Evolutionary conservation across 2,797 vertebrate genomes (phyloP), one percentile per base, ranked within the genome.

Genomic region (Decapterus maruadsi): DNA sequence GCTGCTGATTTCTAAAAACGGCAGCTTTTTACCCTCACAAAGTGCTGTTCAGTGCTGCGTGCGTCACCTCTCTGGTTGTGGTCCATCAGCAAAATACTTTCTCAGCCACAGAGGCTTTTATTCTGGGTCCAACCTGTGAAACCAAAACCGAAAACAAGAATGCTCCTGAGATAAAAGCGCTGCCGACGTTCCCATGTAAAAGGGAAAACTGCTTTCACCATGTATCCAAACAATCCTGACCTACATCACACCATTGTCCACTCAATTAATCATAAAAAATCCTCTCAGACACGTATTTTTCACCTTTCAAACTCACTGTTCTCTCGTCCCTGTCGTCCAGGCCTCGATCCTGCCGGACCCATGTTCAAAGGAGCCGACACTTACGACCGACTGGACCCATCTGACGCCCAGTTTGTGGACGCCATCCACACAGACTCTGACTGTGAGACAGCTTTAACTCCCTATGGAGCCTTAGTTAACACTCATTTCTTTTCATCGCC

Each of bases 401-500:
- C 95, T 3, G 98, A 99, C 2, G 98, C 98, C 60, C 89, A 93
- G 78, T 99, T 98, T 0, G 98, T 99, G 60, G 98, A 99, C 58
- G 98, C 96, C 79, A 96, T 99, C 87, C 98, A 99, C 89, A 98
- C 98, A 0, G 98, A 99, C 88, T 91, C 97, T 6, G 98, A 99
- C 94, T 95, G 98, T 99, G 92, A 97, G 93, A 64, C 48, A 57
- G 19, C 50, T 22, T 69, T 40, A 34, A 11, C 12, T 59, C 6
- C 2, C 20, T 3, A 6, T 61, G n/a, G 51, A 48, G 4, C 58
- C 7, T 31, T 45, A 6, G 26, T 43, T n/a, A n/a, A 8, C 38
- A 0, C 54, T 34, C 3, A 43, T 4, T 60, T 43, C 2, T 22
- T 36, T 20, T 1, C 36, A 51, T 56, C n/a, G 10, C 8, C 5